Base-by-base conservation (phyloP, 2,113 vertebrate genomes). In the Nothoprocta perdicaria region DNA sequence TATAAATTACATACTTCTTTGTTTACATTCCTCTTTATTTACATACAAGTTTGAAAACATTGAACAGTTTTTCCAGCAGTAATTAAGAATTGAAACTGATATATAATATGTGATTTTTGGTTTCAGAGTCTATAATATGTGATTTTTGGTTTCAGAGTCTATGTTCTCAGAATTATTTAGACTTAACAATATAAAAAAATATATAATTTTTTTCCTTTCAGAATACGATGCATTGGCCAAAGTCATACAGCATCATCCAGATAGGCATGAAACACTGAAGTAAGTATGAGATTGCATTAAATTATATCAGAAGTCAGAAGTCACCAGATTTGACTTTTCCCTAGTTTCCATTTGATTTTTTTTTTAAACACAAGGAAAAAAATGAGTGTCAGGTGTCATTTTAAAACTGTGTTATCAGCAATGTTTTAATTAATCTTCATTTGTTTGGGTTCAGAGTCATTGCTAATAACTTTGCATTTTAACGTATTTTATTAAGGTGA, bases 201-300 rank as follows among this genome's bases (percentile, higher is more conserved):
- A n/a, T 52, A 43, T 73, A 48, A 53, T 73, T 43, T 67, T 78
- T 65, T 96, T 41, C 94, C 35, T 98, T 97, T 81, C 96, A 99
- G 99, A 99, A 93, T 99, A 99, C 73, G 99, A 99, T 93, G 99
- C 99, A 48, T 98, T 99, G 95, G 99, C 99, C 65, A 99, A 99
- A 97, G 98, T 99, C 66, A 99, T 99, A 91, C 98, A 99, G 92
- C 98, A 99, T 88, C 99, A 99, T 84, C 99, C 99, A 89, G 99
- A 99, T 96, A 98, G 99, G 63, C 99, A 99, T 75, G 98, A 99
- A 96, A 99, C 99, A 18, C 53, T 99, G 74, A 99, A 99, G 99
- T 99, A 97, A 98, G 99, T 98, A 63, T 43, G 83, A 73, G 35
- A 53, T 13, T 45, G 27, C 35, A 15, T 88, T 46, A 65, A 78